Evolutionary conservation across 92 coral and sea anemone species (phyloP), one percentile per base, ranked within the genome.

Genomic region (Isaurus tuberculatus): DNA sequence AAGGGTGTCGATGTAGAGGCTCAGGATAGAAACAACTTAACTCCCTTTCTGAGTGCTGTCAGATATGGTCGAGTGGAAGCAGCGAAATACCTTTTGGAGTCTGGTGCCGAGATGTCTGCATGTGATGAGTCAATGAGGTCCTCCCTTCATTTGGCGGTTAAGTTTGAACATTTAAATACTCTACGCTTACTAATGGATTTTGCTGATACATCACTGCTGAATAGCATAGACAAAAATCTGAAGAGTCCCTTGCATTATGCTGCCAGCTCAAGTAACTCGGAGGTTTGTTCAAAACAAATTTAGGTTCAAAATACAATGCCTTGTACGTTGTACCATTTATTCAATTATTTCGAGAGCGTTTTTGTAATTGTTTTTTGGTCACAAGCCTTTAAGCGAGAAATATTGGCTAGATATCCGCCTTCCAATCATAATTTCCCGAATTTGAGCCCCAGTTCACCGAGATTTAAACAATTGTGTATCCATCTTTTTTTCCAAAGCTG

Each of bases 81-180:
- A 9, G 91, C 91, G 6, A 86, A 78, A 16, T 58, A 66, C 15
- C 80, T 90, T 37, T 77, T 92, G 49, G 88, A 87, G 83, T 58
- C 70, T 78, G 93, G 96, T 40, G 91, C 93, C 75, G 84, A 92
- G 36, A 65, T 86, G 8, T 32, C 73, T 58, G 73, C 90, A 17
- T 89, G 92, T 63, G 92, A 78, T 42, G 91, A 90, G 6, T 84
- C 93, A 33, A 85, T 85, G 25, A 86, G 90, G 66, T 80, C 90
- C 34, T 87, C 93, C 44, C 66, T 92, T 17, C 96, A 92, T 72
- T 78, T 87, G 23, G 97, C 94, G 0, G 94, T 92, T 19, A 80
- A 85, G 61, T 64, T 75, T 73, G 73, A 90, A 60, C 90, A 86
- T 25, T 30, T 70, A 75, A 92, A 88, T 23, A 79, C 91, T 36